These are phyloP conservation scores for Nymphalis c-album DNA, from an alignment of 2,888 invertebrate genomes.

Conservation along the genomic window DNA sequence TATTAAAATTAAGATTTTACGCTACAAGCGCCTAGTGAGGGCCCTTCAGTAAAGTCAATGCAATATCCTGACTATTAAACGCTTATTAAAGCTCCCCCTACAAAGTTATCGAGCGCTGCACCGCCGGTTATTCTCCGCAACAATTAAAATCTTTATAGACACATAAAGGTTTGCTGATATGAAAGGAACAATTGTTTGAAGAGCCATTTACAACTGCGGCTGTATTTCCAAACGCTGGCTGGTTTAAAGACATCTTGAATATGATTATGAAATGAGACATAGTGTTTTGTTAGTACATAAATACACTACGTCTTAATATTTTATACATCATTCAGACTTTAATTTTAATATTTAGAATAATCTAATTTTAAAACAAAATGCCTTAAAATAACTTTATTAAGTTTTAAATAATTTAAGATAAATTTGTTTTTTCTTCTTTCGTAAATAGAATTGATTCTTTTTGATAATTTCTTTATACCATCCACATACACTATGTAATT, in stretches of 20 bases:
- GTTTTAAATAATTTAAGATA: no score
- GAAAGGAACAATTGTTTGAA: not conserved
- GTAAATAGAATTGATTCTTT: no score
- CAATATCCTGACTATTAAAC: constrained; percentile 9
- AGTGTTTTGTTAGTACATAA: not conserved
- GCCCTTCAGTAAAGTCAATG: constrained; percentile 1
- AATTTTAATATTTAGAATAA: no score
- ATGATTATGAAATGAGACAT: not conserved
- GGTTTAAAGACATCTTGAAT: not conserved
- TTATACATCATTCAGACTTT: no score
- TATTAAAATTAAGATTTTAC: no score
- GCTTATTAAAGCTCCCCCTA: constrained; percentile 4
- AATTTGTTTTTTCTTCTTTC: no score
- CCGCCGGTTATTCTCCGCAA: not conserved
- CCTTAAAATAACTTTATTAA: not conserved
- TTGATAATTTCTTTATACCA: no score
- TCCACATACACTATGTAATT: no score
- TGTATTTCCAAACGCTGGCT: no score
- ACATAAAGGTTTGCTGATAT: not conserved
- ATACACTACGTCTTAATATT: no score
- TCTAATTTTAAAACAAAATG: not conserved
- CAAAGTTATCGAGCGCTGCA: not conserved
- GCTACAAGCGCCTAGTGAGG: not conserved
- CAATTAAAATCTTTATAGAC: not conserved
- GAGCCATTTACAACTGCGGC: not conserved